Base-by-base conservation (phyloP, 1,140 invertebrate genomes). In the Drosophila subpulchrella region DNA sequence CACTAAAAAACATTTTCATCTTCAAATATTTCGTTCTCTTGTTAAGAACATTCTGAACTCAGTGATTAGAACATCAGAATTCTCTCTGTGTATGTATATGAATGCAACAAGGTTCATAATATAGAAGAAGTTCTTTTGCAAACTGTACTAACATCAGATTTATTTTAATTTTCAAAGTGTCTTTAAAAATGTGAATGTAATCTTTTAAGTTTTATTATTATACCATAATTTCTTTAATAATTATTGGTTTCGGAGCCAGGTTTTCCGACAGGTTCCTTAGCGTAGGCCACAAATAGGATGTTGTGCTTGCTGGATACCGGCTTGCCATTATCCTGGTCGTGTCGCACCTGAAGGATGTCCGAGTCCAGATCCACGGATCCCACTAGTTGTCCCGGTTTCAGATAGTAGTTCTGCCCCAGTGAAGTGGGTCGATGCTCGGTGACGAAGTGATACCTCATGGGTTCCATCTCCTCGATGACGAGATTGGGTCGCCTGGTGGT, bases 311-410 rank as follows among this genome's bases (percentile, higher is more conserved):
- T 88, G 65, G 50, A 61, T 11, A 89, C 54, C 15, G 80, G 72
- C 6, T 56, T 63, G 11, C 51, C 51, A 13, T n/a, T 41, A 8
- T 54, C 56, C 36, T 75, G 62, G 2, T 77, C 74, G 15, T 74
- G 72, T 5, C 63, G 48, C 20, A 91, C 78, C 17, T 68, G 57
- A 12, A 91, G 27, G 2, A 42, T 39, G 15, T 62, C 61, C 20
- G 88, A 91, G 11, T 75, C 78, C 36, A 91, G 39, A 11, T 13
- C 75, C 1, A 89, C 51, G 6, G 46, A 58, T 6, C 84, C 89
- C 2, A 91, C 59, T 56, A 81, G 4, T 30, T 89, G 74, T 7
- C 89, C 89, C 8, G 88, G 88, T 15, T 91, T 91, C 3, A 89
- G 48, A 17, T 89, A 88, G 34, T 84, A 72, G n/a, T 75, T 91